Conservation (phyloP, 1,140 invertebrate species). For the Archivesica marissinica region DNA sequence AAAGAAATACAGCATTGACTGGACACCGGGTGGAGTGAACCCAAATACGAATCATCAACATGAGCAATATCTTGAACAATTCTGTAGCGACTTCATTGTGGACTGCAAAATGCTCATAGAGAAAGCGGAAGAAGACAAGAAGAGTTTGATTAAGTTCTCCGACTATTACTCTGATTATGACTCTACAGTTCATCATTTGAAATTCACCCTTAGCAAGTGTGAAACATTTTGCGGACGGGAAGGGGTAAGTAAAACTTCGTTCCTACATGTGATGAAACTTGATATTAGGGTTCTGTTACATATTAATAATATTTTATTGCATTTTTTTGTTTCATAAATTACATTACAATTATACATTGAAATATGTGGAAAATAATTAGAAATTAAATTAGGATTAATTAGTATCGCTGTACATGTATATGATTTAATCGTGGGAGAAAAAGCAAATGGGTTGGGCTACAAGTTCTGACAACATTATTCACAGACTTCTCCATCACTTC, state of each 20-base stretch:
- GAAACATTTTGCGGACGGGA: conserved; percentile 67
- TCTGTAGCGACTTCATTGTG: conserved; percentile 71
- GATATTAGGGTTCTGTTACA: no score
- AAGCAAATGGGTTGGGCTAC: no score
- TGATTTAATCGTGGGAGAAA: no score
- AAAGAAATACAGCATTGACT: conserved; percentile 59
- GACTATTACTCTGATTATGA: conserved; percentile 83
- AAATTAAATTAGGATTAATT: no score
- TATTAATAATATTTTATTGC: no score
- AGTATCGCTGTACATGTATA: no score
- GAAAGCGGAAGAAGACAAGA: conserved; percentile 57
- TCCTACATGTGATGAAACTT: no score
- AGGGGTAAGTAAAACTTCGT: conserved; percentile 60
- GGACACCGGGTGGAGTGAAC: conserved; percentile 71
- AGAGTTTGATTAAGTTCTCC: conserved; percentile 60
- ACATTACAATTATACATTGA: no score
- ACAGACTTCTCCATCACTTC: no score
- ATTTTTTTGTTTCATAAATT: no score
- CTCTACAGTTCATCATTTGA: conserved; percentile 98
- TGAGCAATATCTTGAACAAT: conserved; percentile 70
- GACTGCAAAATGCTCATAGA: conserved; percentile 71
- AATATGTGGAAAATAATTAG: no score
- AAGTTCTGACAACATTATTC: no score
- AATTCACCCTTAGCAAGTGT: conserved; percentile 94
- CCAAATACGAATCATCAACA: conserved; percentile 67